A percentile compares a stretch with the other conserved stretches of the same genome.
phyloP scores from a whole-genome alignment of 1,140 invertebrate genomes.

The Eupristina koningsbergeri region DNA sequence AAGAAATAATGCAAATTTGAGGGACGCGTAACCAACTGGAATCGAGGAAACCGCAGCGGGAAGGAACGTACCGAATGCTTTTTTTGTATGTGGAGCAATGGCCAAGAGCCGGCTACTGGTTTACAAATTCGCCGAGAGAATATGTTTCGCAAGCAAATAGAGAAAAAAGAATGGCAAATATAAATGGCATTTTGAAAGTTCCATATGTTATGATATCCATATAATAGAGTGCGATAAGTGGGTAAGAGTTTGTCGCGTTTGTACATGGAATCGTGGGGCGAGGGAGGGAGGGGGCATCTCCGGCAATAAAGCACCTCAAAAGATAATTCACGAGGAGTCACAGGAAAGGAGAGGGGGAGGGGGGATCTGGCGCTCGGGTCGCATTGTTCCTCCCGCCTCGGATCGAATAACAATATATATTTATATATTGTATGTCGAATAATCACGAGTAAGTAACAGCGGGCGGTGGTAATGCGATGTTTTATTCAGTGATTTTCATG shows the following conservation, averaged over 20 bases:
- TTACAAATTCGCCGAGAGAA: not conserved
- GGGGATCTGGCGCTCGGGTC: not conserved
- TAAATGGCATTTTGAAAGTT: not conserved
- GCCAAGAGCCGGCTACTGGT: not conserved
- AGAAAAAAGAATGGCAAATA: not conserved
- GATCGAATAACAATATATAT: not conserved
- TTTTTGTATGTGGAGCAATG: not conserved
- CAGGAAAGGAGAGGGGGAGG: too few relatives aligned
- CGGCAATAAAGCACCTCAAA: not conserved
- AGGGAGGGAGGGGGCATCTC: too few relatives aligned
- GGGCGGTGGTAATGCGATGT: conserved; percentile 21
- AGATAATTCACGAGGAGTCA: not conserved
- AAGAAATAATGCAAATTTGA: not conserved
- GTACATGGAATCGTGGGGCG: not conserved
- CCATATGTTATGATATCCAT: not conserved
- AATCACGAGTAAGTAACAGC: not conserved
- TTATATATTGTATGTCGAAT: conserved; percentile 16
- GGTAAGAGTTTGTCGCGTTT: conserved; percentile 2
- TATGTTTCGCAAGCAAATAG: not conserved
- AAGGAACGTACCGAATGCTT: conserved; percentile 1
- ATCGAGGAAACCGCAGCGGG: too few relatives aligned
- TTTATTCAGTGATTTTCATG: conserved; percentile 19
- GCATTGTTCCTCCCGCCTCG: not conserved
- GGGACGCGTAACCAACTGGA: not conserved
- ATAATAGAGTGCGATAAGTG: not conserved